These are phyloP conservation scores for Poeciliopsis gracilis DNA, from an alignment of 2,797 vertebrate species.

Conservation along the genomic window DNA sequence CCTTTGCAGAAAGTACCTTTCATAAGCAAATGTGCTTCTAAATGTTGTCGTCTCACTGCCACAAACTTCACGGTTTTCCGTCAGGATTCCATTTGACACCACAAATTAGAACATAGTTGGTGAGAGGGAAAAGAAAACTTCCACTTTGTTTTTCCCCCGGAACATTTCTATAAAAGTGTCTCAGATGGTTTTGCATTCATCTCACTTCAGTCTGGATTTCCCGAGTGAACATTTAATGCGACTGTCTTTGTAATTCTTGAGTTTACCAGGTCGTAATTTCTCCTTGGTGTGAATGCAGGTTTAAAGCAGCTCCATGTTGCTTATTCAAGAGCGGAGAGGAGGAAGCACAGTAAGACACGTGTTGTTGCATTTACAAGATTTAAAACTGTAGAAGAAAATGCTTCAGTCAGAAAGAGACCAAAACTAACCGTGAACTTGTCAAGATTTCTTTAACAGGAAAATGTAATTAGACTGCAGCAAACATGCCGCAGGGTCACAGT, in stretches of 20 bases:
- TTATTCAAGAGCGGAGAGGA: not conserved
- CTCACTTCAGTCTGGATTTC: not conserved
- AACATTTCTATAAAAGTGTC: too few species aligned
- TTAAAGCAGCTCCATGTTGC: not conserved
- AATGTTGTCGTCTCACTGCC: not conserved
- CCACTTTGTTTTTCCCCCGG: too few species aligned
- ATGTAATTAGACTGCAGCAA: not conserved
- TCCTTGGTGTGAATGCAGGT: not conserved
- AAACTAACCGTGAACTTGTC: not conserved
- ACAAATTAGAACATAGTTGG: not conserved
- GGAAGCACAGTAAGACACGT: not conserved
- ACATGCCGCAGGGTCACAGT: not conserved
- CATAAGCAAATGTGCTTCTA: not conserved
- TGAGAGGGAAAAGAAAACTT: not conserved
- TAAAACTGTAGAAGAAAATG: not conserved
- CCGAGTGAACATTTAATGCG: not conserved
- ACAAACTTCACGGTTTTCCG: not conserved
- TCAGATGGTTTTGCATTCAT: not conserved
- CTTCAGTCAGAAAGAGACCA: not conserved
- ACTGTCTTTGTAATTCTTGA: not conserved
- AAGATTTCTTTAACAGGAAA: too few species aligned
- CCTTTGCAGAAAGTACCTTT: not conserved
- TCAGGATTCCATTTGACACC: not conserved
- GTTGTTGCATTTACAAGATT: not conserved
- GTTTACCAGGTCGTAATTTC: not conserved